Conservation (phyloP, 2,797 vertebrate genomes). For the Pipistrellus pygmaeus region DNA sequence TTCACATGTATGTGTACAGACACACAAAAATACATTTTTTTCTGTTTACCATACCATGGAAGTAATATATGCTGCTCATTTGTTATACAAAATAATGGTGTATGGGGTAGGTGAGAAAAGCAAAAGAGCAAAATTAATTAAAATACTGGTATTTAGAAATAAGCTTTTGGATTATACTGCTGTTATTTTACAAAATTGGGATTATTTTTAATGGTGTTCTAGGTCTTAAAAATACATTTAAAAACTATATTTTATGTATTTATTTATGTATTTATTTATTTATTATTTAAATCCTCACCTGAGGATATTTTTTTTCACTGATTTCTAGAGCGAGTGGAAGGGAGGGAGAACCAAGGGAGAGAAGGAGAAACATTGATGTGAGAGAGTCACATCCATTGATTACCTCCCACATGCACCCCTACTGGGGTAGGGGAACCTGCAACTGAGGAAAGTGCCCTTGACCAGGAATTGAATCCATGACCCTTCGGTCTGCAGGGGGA, state of each 20-base stretch:
- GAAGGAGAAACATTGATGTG: too few relatives aligned
- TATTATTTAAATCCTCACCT: too few relatives aligned
- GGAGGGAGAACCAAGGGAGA: too few relatives aligned
- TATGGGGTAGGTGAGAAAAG: background rate
- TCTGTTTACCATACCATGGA: background rate
- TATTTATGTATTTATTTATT: too few relatives aligned
- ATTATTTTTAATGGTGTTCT: constrained; percentile 31
- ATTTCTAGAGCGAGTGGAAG: too few relatives aligned
- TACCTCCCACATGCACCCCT: too few relatives aligned
- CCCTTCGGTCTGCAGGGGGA: too few relatives aligned
- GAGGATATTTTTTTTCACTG: too few relatives aligned
- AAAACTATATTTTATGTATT: background rate
- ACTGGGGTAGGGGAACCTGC: too few relatives aligned
- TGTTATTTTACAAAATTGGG: constrained; percentile 17
- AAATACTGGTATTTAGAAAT: constrained; percentile 11
- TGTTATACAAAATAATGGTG: background rate
- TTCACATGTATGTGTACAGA: background rate
- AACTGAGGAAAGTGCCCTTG: too few relatives aligned
- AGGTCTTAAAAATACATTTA: background rate
- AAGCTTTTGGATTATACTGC: background rate
- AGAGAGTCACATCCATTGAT: too few relatives aligned
- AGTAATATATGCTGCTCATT: background rate
- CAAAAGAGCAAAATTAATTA: background rate
- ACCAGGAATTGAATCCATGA: too few relatives aligned
- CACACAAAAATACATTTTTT: background rate